Percentiles rank a stretch among this genome's conserved stretches.
phyloP scores from a whole-genome alignment of 2,797 vertebrate genomes.

The Sebastes steindachneri region DNA sequence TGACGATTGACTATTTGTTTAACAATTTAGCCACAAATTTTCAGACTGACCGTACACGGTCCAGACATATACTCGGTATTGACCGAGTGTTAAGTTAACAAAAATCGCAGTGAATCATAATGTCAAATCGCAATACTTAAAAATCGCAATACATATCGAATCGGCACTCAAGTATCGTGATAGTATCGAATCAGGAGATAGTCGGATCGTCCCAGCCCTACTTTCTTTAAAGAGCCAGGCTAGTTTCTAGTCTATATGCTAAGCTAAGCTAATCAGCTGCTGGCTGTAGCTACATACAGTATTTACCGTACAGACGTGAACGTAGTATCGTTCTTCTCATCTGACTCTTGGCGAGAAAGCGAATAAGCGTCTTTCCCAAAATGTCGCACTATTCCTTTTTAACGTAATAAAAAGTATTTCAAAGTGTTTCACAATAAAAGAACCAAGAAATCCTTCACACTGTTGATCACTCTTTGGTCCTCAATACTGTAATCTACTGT shows the following conservation, averaged over 20 bases:
- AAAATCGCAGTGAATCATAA: too few species aligned
- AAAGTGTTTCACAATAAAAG: not conserved
- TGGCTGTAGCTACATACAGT: not conserved
- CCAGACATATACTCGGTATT: too few species aligned
- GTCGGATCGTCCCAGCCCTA: too few species aligned
- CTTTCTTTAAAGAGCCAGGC: not conserved
- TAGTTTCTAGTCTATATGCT: not conserved
- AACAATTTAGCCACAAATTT: too few species aligned
- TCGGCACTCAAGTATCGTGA: not conserved
- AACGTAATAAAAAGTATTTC: not conserved
- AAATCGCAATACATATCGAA: too few species aligned
- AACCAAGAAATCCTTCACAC: not conserved
- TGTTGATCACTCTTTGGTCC: not conserved
- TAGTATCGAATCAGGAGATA: too few species aligned
- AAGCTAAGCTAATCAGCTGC: not conserved
- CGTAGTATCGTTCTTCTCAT: not conserved
- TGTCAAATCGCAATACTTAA: too few species aligned
- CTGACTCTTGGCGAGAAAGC: not conserved
- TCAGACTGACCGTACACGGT: too few species aligned
- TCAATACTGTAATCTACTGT: not conserved
- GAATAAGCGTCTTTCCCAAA: not conserved
- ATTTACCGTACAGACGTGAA: not conserved
- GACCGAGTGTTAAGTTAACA: too few species aligned
- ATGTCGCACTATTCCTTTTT: not conserved
- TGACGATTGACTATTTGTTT: too few species aligned